Base-by-base conservation (phyloP, 2,888 invertebrate genomes). In the Drosophila maculinotata region DNA sequence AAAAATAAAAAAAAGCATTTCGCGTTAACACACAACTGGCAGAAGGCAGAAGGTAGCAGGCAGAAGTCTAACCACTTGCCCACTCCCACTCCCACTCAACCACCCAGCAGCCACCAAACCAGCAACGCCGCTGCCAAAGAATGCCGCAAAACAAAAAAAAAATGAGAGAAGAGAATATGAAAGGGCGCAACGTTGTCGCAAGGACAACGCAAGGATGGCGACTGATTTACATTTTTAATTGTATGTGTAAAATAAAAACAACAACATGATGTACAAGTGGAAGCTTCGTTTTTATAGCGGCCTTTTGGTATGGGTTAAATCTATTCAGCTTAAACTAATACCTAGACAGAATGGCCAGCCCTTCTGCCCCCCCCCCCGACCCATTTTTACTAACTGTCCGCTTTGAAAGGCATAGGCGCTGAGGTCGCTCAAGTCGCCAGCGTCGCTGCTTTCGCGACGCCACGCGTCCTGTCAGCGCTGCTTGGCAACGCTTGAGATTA, bases 211-310 rank as follows among this genome's bases (percentile, higher is more conserved):
- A 52, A 66, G 66, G 58, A 63, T 60, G 60, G 62, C 71, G 79
- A 77, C 87, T 88, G 89, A 88, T 87, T 87, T 89, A 87, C 87
- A 87, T 87, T 87, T 89, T 87, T 87, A 87, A 87, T 87, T 87
- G 87, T 86, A 74, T 63, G 44, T 58, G 58, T 54, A 38, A 7
- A 60, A 60, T 23, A 28, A 17, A 31, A 26, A 17, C 28, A 26
- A 28, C n/a, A 33, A 42, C 35, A 23, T 15, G 20, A 3, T 4
- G 20, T 4, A 4, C 20, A 20, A 20, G 2, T 20, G 2, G 20
- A 20, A 20, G 4, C n/a, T n/a, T 2, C 20, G 4, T 20, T 20
- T 20, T 20, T n/a, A n/a, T n/a, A n/a, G n/a, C n/a, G n/a, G 20
- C 20, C 20, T 20, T 20, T 20, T 4, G 20, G 2, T 12, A 14